These are phyloP conservation scores for Holothuria leucospilota DNA, from an alignment of 53 echinoderm and acorn worm species.

Conservation along the genomic window DNA sequence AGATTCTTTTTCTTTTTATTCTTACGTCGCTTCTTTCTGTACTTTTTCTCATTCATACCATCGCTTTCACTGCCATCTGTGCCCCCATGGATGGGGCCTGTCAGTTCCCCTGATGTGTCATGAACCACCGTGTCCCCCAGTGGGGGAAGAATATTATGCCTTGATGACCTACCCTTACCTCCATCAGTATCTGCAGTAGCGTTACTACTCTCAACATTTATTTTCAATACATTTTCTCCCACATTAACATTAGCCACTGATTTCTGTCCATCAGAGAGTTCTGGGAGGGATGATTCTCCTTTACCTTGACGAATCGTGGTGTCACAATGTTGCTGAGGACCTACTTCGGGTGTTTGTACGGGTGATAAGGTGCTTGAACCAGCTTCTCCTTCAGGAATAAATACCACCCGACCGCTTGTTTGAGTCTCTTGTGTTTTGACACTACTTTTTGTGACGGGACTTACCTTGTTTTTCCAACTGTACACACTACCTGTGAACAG, in stretches of 20 bases:
- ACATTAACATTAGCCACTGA: slow-evolving; percentile 1
- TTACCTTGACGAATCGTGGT: not conserved
- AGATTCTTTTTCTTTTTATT: slow-evolving; percentile 32
- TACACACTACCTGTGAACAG: slow-evolving; percentile 5
- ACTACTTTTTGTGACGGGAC: slow-evolving; percentile 2
- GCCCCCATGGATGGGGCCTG: not conserved
- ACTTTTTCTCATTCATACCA: slow-evolving; percentile 19
- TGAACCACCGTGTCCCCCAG: slow-evolving; percentile 20
- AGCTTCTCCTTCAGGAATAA: not conserved
- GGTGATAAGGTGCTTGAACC: not conserved
- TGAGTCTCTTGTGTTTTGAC: slow-evolving; percentile 27
- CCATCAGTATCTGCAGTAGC: not conserved
- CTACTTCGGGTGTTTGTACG: not conserved
- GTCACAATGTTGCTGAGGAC: not conserved
- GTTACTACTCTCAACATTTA: slow-evolving; percentile 32
- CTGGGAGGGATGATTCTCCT: not conserved
- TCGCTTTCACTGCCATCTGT: slow-evolving; percentile 36
- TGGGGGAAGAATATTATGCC: slow-evolving; percentile 18
- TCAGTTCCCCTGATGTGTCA: slow-evolving; percentile 13
- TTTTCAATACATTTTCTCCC: not conserved
- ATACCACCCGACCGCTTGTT: not conserved
- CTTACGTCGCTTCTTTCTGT: slow-evolving; percentile 47
- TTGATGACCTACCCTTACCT: not conserved
- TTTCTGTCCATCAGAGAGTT: not conserved
- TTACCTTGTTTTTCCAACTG: slow-evolving; percentile 38